Evolutionary conservation across 2,888 invertebrate genomes (phyloP).

Genomic region (Lampropteryx suffumata): DNA sequence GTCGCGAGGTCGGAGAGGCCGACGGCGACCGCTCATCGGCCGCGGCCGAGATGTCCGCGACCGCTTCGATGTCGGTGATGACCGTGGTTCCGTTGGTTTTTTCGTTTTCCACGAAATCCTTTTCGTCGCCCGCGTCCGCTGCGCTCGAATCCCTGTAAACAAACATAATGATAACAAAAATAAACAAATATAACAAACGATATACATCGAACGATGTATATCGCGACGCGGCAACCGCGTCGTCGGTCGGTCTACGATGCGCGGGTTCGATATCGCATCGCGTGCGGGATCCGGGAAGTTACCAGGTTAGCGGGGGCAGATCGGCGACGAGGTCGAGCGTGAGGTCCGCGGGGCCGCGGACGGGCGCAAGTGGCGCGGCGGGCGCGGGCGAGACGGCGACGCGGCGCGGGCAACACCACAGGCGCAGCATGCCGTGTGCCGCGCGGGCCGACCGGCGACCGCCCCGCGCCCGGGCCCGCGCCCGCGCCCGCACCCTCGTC

Average conservation of each 20-base stretch:
- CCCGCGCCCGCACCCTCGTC: constrained; percentile 41
- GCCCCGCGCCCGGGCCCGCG: constrained; percentile 56
- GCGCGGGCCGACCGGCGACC: constrained; percentile 55
- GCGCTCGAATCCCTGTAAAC: constrained; percentile 72
- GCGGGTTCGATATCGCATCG: neutral
- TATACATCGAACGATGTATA: constrained; percentile 20
- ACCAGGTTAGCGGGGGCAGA: constrained; percentile 70
- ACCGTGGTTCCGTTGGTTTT: constrained; percentile 2
- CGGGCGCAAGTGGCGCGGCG: too few relatives aligned
- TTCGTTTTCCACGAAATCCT: constrained; percentile 6
- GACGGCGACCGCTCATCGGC: constrained; percentile 3
- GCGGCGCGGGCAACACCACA: constrained; percentile 59
- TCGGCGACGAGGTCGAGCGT: constrained; percentile 72
- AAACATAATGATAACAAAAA: too few relatives aligned
- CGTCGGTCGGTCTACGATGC: too few relatives aligned
- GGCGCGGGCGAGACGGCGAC: constrained; percentile 59
- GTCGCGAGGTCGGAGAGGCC: constrained; percentile 10
- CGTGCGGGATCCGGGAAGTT: constrained; percentile 38
- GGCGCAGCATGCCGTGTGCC: constrained; percentile 59
- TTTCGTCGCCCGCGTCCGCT: constrained; percentile 49
- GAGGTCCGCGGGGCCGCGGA: constrained; percentile 43
- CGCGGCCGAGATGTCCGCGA: constrained; percentile 23
- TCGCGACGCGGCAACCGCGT: neutral
- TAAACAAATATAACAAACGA: constrained; percentile 39
- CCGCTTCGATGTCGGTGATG: constrained; percentile 42